phyloP scores from a whole-genome alignment of 2,797 vertebrate genomes.

The Lates japonicus region DNA sequence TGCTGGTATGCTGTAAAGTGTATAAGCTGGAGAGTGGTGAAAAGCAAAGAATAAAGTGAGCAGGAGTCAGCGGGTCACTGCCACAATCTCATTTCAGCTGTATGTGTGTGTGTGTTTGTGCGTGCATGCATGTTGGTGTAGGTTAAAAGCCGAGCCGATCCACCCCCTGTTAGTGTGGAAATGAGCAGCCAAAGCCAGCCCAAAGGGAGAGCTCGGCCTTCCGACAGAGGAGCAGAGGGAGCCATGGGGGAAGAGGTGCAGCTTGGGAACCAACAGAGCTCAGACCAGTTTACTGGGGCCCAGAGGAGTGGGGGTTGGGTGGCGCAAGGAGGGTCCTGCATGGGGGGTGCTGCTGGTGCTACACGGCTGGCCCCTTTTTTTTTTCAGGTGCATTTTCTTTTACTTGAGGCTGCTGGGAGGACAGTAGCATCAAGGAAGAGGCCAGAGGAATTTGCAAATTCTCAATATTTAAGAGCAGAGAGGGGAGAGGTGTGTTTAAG shows the following conservation, averaged over 20 bases:
- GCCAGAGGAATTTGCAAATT: slow-evolving; percentile 68
- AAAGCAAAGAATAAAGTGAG: slow-evolving; percentile 43
- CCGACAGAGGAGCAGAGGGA: slow-evolving; percentile 53
- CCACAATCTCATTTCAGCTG: slow-evolving; percentile 28
- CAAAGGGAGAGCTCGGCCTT: slow-evolving; percentile 71
- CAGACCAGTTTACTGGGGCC: slow-evolving; percentile 58
- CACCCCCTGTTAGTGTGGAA: slow-evolving; percentile 62
- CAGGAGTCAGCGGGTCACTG: slow-evolving; percentile 11
- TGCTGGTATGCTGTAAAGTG: slow-evolving; percentile 22
- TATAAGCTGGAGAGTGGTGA: slow-evolving; percentile 8
- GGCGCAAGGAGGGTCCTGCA: slow-evolving; percentile 39
- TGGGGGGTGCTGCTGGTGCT: slow-evolving; percentile 51
- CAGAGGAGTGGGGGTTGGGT: too few relatives aligned
- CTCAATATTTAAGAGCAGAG: slow-evolving; percentile 81
- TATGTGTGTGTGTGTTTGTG: slow-evolving; percentile 34
- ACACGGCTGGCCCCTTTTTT: background rate
- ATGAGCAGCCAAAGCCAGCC: slow-evolving; percentile 72
- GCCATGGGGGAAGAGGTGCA: slow-evolving; percentile 45
- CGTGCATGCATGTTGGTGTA: slow-evolving; percentile 30
- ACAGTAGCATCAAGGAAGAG: slow-evolving; percentile 61
- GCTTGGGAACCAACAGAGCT: slow-evolving; percentile 60
- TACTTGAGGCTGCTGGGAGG: slow-evolving; percentile 57
- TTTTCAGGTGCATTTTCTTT: slow-evolving; percentile 37
- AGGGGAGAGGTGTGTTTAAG: slow-evolving; percentile 69
- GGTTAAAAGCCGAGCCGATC: slow-evolving; percentile 58